These are phyloP conservation scores for Atlantisia rogersi DNA, from an alignment of 2,113 vertebrate genomes.

Conservation along the genomic window DNA sequence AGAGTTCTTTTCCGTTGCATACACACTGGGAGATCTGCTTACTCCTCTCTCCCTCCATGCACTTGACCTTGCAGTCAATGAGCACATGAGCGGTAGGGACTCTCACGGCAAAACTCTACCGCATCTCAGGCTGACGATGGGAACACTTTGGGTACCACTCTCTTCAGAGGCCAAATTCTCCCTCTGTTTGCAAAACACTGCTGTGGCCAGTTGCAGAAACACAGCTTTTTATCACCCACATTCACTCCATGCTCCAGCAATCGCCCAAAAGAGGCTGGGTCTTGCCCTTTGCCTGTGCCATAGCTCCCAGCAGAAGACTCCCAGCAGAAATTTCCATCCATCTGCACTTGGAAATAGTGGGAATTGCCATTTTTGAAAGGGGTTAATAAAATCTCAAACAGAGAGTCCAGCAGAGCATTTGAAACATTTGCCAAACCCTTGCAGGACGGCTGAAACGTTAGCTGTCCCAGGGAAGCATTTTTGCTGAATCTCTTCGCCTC, in stretches of 20 bases:
- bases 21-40: too few relatives aligned
- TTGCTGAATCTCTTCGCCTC: background rate
- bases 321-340: conserved; percentile 29
- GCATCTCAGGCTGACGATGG: background rate
- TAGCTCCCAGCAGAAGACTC: background rate
- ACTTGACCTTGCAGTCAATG: too few relatives aligned
- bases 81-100: fast-evolving
- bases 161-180: background rate
- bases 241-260: background rate
- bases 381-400: conserved; percentile 34
- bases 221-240: background rate
- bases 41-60: too few relatives aligned
- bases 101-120: background rate
- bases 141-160: background rate
- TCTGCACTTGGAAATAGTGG: background rate
- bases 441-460: conserved; percentile 9
- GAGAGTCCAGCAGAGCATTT: background rate
- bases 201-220: background rate
- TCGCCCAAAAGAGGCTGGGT: background rate
- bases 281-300: background rate
- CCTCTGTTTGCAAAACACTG: background rate
- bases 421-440: background rate
- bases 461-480: conserved; percentile 41
- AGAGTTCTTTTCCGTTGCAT: background rate
- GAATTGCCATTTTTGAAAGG: conserved; percentile 34